Evolutionary conservation across 2,888 invertebrate genomes (phyloP).

Genomic region (Aelia acuminata): DNA sequence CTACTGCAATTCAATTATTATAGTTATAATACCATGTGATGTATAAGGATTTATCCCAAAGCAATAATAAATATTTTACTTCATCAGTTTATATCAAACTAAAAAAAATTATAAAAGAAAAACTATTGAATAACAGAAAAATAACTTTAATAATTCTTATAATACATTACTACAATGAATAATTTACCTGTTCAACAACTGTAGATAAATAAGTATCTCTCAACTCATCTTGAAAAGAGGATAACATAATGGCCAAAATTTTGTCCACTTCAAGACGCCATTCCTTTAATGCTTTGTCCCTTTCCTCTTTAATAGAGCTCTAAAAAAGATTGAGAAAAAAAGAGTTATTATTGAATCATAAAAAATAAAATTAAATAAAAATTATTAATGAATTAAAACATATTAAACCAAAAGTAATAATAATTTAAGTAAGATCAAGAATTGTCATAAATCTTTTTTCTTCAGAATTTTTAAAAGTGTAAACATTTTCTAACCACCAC

Average conservation of each 20-base stretch:
- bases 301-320: constrained; percentile 68
- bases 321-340: not conserved
- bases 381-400: too few species aligned
- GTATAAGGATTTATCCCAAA: not conserved
- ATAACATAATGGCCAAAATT: constrained; percentile 79
- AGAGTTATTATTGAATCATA: not conserved
- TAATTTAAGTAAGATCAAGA: too few species aligned
- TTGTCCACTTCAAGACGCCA: constrained; percentile 75
- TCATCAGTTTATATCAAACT: not conserved
- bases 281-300: constrained; percentile 72
- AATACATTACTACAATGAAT: constrained; percentile 39
- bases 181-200: constrained; percentile 80
- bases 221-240: constrained; percentile 81
- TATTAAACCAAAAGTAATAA: too few species aligned
- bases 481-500: too few species aligned
- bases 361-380: not conserved
- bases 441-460: too few species aligned
- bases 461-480: too few species aligned
- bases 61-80: not conserved
- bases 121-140: not conserved
- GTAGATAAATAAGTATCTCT: constrained; percentile 86
- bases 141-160: not conserved
- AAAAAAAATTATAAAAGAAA: not conserved
- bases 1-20: too few species aligned
- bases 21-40: too few species aligned